A percentile compares a stretch with the other conserved stretches of the same genome.
Conservation (phyloP, 2,797 vertebrate species). For the Picus viridis region DNA sequence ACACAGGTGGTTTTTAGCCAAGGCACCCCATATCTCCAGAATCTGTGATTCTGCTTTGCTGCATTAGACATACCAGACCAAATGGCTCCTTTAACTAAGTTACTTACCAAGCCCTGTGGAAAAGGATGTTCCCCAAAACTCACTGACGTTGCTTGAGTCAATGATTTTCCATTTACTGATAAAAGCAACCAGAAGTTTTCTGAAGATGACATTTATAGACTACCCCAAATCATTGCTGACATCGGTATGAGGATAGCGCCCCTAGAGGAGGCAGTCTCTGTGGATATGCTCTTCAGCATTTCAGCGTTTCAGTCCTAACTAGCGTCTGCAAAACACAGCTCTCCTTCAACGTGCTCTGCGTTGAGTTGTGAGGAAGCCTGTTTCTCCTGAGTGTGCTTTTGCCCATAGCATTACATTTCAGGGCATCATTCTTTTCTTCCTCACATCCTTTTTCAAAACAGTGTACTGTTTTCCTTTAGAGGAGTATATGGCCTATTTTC, state of each 20-base stretch:
- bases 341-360: not conserved
- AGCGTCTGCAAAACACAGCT: not conserved
- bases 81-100: not conserved
- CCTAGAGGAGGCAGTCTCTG: not conserved
- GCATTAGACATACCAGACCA: not conserved
- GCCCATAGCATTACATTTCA: not conserved
- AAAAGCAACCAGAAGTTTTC: not conserved
- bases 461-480: not conserved
- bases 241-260: not conserved
- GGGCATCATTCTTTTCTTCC: not conserved
- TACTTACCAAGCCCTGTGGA: not conserved
- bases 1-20: not conserved
- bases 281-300: not conserved
- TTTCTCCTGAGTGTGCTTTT: not conserved
- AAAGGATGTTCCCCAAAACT: not conserved
- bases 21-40: not conserved
- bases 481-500: not conserved
- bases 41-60: not conserved
- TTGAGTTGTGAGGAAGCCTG: not conserved
- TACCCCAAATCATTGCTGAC: not conserved
- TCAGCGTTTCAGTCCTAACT: not conserved
- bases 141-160: not conserved
- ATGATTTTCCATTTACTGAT: not conserved
- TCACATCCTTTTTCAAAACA: not conserved
- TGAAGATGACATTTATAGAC: rapidly evolving